Base-by-base conservation (phyloP, 2,888 invertebrate species). In the Eumerus sabulonum region DNA sequence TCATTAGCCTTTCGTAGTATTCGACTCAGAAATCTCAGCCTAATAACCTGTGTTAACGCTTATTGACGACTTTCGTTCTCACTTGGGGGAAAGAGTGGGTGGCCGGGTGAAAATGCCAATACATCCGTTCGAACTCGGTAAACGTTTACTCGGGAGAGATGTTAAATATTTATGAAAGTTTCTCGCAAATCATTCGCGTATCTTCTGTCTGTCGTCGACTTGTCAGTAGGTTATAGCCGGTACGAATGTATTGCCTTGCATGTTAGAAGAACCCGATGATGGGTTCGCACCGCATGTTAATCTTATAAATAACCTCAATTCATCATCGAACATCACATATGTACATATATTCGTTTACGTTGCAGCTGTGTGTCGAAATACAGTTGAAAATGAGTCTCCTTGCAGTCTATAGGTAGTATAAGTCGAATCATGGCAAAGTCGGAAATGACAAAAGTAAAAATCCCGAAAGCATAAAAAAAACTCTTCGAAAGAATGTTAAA, bases 231-330 rank as follows among this genome's bases (percentile, higher is more conserved):
- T 44, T 59, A 53, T 51, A 51, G 19, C 50, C 13, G 63, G 44
- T 2, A 27, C 7, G 27, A 27, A 7, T 7, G 48, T 40, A 38
- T 47, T 45, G 47, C 17, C 53, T 19, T 35, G 17, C 14, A 27
- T 27, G 27, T 27, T 19, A 7, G 11, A 19, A 4, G 12, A 47
- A 38, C 17, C 40, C 18, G 36, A 51, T 53, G 44, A 48, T 40
- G 18, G 60, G 53, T 60, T 13, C 36, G 38, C 50, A 72, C 64
- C 72, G 62, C 56, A 64, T 64, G 72, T 57, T 72, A 64, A 63
- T 72, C 53, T 45, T 64, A 51, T 72, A 72, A 72, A 72, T 64
- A 64, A 57, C 64, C 44, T 57, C 72, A 16, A 64, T 72, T 53
- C 45, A 72, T 72, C 72, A 72, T 59, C 57, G 27, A 12, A 50